phyloP scores from a whole-genome alignment of 2,888 invertebrate species.

The Cryptops parisi region DNA sequence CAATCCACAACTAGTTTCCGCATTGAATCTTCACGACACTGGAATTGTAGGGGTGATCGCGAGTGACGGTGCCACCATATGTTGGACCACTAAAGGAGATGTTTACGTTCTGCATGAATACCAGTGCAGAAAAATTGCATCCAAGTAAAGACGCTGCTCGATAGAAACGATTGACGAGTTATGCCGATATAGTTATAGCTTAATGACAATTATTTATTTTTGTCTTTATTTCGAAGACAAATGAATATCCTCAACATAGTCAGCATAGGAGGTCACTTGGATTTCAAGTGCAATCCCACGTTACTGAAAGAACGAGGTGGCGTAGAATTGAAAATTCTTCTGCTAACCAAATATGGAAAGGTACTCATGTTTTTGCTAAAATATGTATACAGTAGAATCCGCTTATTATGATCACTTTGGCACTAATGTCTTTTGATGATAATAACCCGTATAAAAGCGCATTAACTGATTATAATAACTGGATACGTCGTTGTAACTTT shows the following conservation, averaged over 20 bases:
- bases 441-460: no score
- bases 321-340: slow-evolving; percentile 43
- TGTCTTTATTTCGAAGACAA: slow-evolving; percentile 25
- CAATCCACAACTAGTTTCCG: slow-evolving; percentile 29
- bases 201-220: no score
- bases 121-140: slow-evolving; percentile 51
- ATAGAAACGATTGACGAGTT: not conserved
- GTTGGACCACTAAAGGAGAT: slow-evolving; percentile 49
- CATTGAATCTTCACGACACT: slow-evolving; percentile 34
- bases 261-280: slow-evolving; percentile 41
- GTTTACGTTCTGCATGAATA: slow-evolving; percentile 54
- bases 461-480: no score
- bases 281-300: slow-evolving; percentile 32
- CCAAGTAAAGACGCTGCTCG: slow-evolving; percentile 34
- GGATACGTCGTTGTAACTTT: not conserved
- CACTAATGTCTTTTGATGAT: no score
- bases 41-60: slow-evolving; percentile 42
- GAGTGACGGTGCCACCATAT: slow-evolving; percentile 51
- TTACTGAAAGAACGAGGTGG: slow-evolving; percentile 34
- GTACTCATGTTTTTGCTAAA: slow-evolving; percentile 21
- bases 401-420: no score
- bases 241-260: slow-evolving; percentile 32
- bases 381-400: no score
- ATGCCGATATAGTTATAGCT: not conserved
- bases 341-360: slow-evolving; percentile 47